Evolutionary conservation across 2,888 invertebrate genomes (phyloP), one percentile per base, ranked within the genome.

Genomic region (Acholoe squamosa): DNA sequence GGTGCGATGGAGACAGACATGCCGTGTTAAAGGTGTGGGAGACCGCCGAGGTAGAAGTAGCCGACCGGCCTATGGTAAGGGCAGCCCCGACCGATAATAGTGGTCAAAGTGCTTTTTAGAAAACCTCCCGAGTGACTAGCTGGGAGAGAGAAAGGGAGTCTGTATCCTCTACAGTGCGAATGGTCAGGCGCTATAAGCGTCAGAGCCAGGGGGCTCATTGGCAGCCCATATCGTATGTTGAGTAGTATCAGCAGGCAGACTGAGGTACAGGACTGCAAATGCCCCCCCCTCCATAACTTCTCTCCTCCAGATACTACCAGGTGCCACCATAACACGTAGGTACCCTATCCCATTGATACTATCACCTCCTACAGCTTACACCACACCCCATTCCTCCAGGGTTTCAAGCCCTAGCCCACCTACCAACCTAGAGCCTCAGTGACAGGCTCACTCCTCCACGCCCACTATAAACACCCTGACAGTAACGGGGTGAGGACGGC

Each of bases 401-500:
- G 19, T n/a, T 31, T 28, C 25, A 28, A 76, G 76, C 3, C 76
- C 14, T 31, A 25, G n/a, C 76, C 16, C 76, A 25, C 31, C 31
- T 76, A 76, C 76, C 31, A 28, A n/a, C 28, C 31, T 25, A 76
- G 16, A 28, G 28, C 76, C 76, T 31, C 76, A 76, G 76, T 31
- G 76, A 31, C 76, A 25, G 14, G 28, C 25, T 5, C 76, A 14
- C 76, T 76, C 31, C 76, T 76, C 76, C n/a, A 28, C 76, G 76
- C 76, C n/a, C 25, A 5, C 31, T 28, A 28, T 28, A 76, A 76
- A n/a, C 25, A n/a, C 76, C 76, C 76, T 16, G 76, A n/a, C 76
- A 76, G 76, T 25, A 25, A 31, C 76, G 25, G 76, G 76, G 76
- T 31, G 76, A 76, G 76, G 76, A 76, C 76, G 61, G 61, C 22